A percentile compares a stretch with the other conserved stretches of the same genome.
Evolutionary conservation across 2,888 invertebrate genomes (phyloP).

Genomic region (Amblyjoppa proteus): DNA sequence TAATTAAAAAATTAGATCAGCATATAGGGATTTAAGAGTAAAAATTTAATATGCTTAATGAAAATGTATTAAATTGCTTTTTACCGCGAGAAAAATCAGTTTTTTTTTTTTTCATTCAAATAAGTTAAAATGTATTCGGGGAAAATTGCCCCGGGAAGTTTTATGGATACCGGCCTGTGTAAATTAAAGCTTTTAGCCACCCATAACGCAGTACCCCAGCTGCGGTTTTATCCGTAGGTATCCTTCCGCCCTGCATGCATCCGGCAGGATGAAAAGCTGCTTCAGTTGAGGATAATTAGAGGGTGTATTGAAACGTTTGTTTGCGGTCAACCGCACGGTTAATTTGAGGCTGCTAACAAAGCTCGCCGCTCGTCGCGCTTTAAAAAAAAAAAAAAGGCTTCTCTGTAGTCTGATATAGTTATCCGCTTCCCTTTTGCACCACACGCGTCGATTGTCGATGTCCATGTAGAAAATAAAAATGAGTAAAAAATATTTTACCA

Average conservation of each 20-base stretch:
- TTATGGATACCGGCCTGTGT: background rate
- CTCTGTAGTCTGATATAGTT: background rate
- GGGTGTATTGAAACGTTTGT: slow-evolving; percentile 34
- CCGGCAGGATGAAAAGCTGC: background rate
- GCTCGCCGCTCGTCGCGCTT: background rate
- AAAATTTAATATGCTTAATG: background rate
- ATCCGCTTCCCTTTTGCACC: background rate
- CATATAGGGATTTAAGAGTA: background rate
- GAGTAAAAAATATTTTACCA: background rate
- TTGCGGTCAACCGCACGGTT: slow-evolving; percentile 48
- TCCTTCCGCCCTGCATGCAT: background rate
- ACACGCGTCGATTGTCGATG: background rate
- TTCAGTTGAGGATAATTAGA: slow-evolving; percentile 27
- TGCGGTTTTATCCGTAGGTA: slow-evolving; percentile 9
- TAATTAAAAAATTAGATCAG: background rate
- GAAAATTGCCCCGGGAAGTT: background rate
- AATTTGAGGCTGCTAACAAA: slow-evolving; percentile 43
- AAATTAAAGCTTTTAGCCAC: background rate
- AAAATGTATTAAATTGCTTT: background rate
- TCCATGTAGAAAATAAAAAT: background rate
- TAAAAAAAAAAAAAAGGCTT: background rate
- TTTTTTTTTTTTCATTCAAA: background rate
- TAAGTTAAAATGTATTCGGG: background rate
- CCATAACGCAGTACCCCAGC: background rate
- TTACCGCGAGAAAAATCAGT: background rate